Evolutionary conservation across 1,140 invertebrate species (phyloP).

Genomic region (Plutomurus gul): DNA sequence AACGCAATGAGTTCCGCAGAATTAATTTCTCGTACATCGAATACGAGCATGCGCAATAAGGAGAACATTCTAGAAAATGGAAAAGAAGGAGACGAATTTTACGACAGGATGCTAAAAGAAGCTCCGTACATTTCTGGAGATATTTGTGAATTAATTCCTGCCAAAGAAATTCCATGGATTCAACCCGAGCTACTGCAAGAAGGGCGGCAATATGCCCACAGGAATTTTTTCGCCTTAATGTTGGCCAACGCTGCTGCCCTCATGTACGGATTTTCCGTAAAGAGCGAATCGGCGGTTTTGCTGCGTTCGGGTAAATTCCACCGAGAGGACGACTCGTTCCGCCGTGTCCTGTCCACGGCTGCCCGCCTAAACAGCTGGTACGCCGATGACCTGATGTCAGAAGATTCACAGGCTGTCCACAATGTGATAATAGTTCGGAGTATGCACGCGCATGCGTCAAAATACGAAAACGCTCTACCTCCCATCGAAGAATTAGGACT

Average conservation of each 20-base stretch:
- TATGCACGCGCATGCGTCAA: slow-evolving; percentile 1
- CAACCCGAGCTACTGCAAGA: slow-evolving; percentile 19
- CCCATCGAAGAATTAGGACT: not conserved
- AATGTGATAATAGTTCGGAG: not conserved
- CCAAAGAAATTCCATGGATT: slow-evolving; percentile 33
- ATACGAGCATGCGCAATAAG: not conserved
- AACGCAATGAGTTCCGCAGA: not conserved
- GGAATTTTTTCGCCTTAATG: slow-evolving; percentile 27
- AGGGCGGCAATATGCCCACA: not conserved
- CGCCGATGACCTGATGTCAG: not conserved
- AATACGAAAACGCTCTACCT: not conserved
- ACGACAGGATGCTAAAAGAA: slow-evolving; percentile 18
- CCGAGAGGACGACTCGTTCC: slow-evolving; percentile 5
- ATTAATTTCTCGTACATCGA: not conserved
- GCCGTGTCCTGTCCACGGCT: slow-evolving; percentile 23
- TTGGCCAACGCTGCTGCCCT: slow-evolving; percentile 2
- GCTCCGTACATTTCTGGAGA: slow-evolving; percentile 34
- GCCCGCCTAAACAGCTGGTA: slow-evolving; percentile 28
- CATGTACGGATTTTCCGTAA: slow-evolving; percentile 17
- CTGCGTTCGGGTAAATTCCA: slow-evolving; percentile 16
- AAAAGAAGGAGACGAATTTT: slow-evolving; percentile 13
- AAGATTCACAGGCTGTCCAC: slow-evolving; percentile 12
- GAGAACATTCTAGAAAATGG: not conserved
- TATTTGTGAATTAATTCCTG: not conserved
- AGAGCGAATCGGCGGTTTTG: slow-evolving; percentile 29